Conservation (phyloP, 2,113 vertebrate genomes). For the Callorhinus ursinus region DNA sequence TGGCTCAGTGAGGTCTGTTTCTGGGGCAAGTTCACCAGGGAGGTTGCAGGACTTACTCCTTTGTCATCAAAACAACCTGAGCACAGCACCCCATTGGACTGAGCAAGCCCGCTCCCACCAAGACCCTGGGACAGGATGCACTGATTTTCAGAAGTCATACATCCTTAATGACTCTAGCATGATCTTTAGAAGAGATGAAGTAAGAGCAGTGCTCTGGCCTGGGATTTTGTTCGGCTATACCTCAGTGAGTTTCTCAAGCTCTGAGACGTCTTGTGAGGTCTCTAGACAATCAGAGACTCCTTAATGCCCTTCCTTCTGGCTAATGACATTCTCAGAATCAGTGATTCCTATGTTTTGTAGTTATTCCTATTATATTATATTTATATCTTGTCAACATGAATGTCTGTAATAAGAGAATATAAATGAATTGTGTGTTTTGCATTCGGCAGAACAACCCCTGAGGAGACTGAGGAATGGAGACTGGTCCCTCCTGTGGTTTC, state of each 20-base stretch:
- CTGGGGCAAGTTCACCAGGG: not conserved
- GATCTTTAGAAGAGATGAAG: not conserved
- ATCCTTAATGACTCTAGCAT: not conserved
- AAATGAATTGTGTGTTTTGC: not conserved
- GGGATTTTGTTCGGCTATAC: not conserved
- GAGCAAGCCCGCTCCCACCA: not conserved
- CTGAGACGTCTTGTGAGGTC: not conserved
- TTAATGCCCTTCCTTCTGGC: not conserved
- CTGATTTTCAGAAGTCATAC: not conserved
- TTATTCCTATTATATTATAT: not conserved
- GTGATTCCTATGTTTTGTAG: not conserved
- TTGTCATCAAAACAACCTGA: not conserved
- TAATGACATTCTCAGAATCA: not conserved
- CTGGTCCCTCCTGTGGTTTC: not conserved
- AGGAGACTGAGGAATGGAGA: not conserved
- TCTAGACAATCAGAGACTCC: not conserved
- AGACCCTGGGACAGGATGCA: not conserved
- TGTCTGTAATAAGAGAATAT: not conserved
- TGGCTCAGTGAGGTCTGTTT: not conserved
- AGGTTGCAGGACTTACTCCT: not conserved
- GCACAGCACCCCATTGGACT: too few relatives aligned
- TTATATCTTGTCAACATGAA: not conserved
- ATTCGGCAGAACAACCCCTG: not conserved
- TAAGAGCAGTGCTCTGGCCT: not conserved
- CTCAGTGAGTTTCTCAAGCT: not conserved